Percentiles rank a stretch among this genome's conserved stretches.
These are phyloP conservation scores for Phortica variegata DNA, from an alignment of 1,140 invertebrate genomes.

Conservation along the genomic window DNA sequence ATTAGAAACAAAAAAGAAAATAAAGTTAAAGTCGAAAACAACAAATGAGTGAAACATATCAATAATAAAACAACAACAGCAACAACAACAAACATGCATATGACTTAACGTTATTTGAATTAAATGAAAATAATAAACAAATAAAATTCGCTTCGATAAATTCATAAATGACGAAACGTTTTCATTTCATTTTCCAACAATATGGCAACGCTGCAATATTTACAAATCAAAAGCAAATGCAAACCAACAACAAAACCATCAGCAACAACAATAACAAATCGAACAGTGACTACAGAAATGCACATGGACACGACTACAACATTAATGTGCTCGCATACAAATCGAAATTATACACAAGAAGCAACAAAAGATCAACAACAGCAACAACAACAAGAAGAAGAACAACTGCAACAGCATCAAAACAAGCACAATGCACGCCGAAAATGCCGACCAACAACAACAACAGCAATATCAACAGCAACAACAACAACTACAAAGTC, in stretches of 20 bases:
- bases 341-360: too few relatives aligned
- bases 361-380: slow-evolving; percentile 7
- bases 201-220: slow-evolving; percentile 45
- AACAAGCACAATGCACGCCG: slow-evolving; percentile 27
- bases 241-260: too few relatives aligned
- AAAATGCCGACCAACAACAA: slow-evolving; percentile 45
- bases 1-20: too few relatives aligned
- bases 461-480: slow-evolving; percentile 21
- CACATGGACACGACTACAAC: too few relatives aligned
- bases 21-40: too few relatives aligned
- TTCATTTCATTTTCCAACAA: slow-evolving; percentile 28
- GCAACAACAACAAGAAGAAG: slow-evolving; percentile 24
- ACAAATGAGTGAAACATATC: too few relatives aligned
- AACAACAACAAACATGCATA: not conserved
- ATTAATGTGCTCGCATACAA: too few relatives aligned
- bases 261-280: too few relatives aligned
- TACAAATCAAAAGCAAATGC: slow-evolving; percentile 8
- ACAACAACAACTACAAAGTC: slow-evolving; percentile 5
- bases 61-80: not conserved
- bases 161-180: slow-evolving; percentile 47
- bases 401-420: slow-evolving; percentile 15
- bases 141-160: too few relatives aligned
- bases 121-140: too few relatives aligned
- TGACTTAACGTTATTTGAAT: too few relatives aligned
- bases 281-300: too few relatives aligned